Evolutionary conservation across 2,113 vertebrate genomes (phyloP), one percentile per base, ranked within the genome.

Genomic region (Buteo buteo): DNA sequence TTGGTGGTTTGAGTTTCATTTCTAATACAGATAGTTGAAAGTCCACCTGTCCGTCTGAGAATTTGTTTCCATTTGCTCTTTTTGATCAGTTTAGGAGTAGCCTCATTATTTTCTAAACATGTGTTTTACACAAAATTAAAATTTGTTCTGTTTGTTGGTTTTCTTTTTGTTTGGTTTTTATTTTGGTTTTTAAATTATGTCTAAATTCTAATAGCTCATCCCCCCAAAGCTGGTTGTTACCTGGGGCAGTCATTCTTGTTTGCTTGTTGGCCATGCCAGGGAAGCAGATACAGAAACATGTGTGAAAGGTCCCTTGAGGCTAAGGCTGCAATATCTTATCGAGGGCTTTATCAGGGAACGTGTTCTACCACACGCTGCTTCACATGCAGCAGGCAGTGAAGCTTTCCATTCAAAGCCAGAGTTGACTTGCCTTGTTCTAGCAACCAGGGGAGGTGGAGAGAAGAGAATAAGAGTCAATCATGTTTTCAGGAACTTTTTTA

Each of bases 271-370:
- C 36, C 5, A 0, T 13, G 4, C 29, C 6, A 45, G 52, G 11
- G n/a, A 29, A 71, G 11, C 16, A 59, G 76, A 61, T 7, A 32
- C 38, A 69, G 61, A 67, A 87, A 79, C 10, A 24, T 0, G 1
- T 16, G 14, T 19, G 52, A 47, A 59, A 92, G 6, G 13, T 50
- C 24, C 49, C 26, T 59, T 54, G 52, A 59, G 57, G 59, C 28
- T 64, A 78, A 81, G 29, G 57, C n/a, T 83, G 47, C 47, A 36
- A 6, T 64, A 82, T 44, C 31, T 67, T 64, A 47, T 38, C 1
- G 0, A 61, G 32, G 26, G 8, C 24, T 86, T 78, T 85, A 18
- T 64, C 58, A 85, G 61, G 29, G 29, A 82, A 50, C 0, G 0
- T 45, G 21, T 54, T 78, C 47, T 79, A 34, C 32, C 25, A 36